Percentiles rank a stretch among this genome's conserved stretches.
Evolutionary conservation across 2,113 vertebrate species (phyloP).

Genomic region (Mobula birostris): DNA sequence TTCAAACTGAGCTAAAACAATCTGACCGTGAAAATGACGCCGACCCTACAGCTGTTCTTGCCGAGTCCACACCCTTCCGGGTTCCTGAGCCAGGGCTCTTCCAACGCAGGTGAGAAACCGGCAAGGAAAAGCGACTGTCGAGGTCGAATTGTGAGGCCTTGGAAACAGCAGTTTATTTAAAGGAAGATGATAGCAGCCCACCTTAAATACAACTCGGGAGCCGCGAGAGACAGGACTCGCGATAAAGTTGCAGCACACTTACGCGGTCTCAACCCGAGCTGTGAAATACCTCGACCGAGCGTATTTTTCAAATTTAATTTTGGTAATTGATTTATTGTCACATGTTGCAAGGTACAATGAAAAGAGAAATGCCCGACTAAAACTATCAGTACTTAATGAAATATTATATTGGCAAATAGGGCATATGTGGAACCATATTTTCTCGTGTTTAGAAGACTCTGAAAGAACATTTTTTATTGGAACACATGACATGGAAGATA

Average conservation of each 20-base stretch:
- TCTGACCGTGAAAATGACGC: slow-evolving; percentile 11
- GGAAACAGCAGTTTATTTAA: not conserved
- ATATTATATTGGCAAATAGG: not conserved
- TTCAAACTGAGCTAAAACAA: not conserved
- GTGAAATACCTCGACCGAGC: not conserved
- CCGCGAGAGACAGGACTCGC: not conserved
- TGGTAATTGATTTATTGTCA: no score
- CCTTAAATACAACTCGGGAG: not conserved
- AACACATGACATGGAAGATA: not conserved
- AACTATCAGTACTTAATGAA: not conserved
- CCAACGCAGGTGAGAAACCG: not conserved
- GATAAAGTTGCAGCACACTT: not conserved
- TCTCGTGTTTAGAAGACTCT: not conserved
- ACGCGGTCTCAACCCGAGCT: not conserved
- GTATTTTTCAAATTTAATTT: not conserved
- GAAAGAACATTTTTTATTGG: not conserved
- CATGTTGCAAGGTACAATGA: no score
- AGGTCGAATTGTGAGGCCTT: not conserved
- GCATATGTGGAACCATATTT: not conserved
- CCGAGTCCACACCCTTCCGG: slow-evolving; percentile 19
- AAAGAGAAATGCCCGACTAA: not conserved
- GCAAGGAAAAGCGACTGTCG: not conserved
- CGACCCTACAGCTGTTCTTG: not conserved
- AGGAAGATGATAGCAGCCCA: not conserved
- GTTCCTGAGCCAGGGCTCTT: not conserved